Conservation (phyloP, 1,140 invertebrate species). For the Anastrepha ludens region DNA sequence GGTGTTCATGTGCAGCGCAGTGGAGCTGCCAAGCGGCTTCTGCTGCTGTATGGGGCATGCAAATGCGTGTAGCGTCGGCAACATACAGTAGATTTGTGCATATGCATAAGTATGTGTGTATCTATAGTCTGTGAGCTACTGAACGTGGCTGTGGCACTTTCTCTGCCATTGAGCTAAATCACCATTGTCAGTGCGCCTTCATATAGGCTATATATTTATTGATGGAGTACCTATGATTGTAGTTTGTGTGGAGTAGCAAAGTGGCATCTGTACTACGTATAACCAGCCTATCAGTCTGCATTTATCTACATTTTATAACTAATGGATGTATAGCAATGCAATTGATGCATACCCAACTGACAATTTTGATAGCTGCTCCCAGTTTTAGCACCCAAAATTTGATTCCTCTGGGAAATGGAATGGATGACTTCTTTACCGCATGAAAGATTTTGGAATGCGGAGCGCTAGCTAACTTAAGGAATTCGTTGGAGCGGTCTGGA, state of each 20-base stretch:
- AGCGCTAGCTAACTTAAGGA: too few species aligned
- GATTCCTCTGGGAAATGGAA: not conserved
- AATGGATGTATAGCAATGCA: not conserved
- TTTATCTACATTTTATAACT: conserved; percentile 4
- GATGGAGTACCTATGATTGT: not conserved
- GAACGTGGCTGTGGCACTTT: not conserved
- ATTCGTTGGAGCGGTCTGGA: too few species aligned
- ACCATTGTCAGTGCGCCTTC: not conserved
- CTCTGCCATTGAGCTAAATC: conserved; percentile 6
- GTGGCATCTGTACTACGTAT: not conserved
- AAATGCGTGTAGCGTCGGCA: not conserved
- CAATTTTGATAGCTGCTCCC: not conserved
- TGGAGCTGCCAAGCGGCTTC: not conserved
- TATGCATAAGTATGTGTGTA: not conserved
- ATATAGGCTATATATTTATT: conserved; percentile 21
- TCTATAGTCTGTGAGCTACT: not conserved
- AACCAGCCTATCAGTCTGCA: not conserved
- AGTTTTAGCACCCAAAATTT: not conserved
- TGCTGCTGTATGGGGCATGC: not conserved
- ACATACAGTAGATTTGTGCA: not conserved
- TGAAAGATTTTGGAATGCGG: too few species aligned
- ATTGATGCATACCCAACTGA: not conserved
- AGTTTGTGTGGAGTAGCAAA: not conserved
- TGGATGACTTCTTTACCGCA: too few species aligned
- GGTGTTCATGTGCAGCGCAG: not conserved